A percentile compares a stretch with the other conserved stretches of the same genome.
Conservation (phyloP, 1,140 invertebrate genomes). For the Protaetia brevitarsis region DNA sequence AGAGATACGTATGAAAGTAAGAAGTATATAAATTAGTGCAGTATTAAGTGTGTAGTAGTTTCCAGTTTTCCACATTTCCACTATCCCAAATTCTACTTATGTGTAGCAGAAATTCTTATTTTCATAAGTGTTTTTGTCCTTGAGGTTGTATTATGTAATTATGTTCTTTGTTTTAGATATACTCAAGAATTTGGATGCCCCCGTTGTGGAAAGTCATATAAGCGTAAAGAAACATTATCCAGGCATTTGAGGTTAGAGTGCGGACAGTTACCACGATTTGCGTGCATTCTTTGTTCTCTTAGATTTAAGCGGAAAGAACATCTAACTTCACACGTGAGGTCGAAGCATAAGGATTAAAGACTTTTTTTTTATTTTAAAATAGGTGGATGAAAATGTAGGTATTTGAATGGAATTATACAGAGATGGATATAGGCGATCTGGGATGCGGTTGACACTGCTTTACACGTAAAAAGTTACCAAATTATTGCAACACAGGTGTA, state of each 20-base stretch:
- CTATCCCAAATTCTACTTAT: neutral
- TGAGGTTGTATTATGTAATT: too few species aligned
- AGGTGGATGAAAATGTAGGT: neutral
- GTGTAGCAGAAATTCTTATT: too few species aligned
- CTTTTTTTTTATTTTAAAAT: neutral
- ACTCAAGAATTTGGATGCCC: neutral
- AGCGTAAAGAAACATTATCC: neutral
- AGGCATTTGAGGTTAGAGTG: slow-evolving; percentile 50
- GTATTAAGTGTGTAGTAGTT: too few species aligned
- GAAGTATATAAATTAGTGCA: too few species aligned
- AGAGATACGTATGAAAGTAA: too few species aligned
- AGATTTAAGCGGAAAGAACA: slow-evolving; percentile 25
- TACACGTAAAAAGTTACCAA: too few species aligned
- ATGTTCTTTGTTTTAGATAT: slow-evolving; percentile 2
- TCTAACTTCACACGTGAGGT: slow-evolving; percentile 5
- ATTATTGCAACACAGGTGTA: too few species aligned
- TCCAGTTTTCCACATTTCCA: too few species aligned
- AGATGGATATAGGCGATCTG: too few species aligned
- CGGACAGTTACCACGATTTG: slow-evolving; percentile 56
- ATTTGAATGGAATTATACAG: too few species aligned
- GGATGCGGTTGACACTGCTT: too few species aligned
- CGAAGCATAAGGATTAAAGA: neutral
- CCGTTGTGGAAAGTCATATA: slow-evolving; percentile 21
- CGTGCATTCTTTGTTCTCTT: slow-evolving; percentile 43
- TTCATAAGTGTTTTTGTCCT: too few species aligned